phyloP scores from a whole-genome alignment of 2,888 invertebrate genomes.

The Ornithoptera alexandrae region DNA sequence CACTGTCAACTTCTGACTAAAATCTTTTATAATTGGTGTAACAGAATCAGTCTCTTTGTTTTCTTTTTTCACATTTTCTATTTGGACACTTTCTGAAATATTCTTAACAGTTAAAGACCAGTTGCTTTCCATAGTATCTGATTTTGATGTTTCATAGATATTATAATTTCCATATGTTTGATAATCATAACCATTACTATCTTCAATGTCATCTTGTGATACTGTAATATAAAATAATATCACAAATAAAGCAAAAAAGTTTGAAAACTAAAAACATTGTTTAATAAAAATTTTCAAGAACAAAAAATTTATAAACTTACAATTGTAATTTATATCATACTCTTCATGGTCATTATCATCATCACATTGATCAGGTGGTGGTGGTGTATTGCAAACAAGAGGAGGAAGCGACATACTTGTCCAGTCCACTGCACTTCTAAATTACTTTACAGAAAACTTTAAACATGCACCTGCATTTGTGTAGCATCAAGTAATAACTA shows the following conservation, averaged over 20 bases:
- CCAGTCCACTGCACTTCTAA: slow-evolving; percentile 18
- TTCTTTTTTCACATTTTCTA: slow-evolving; percentile 25
- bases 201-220: slow-evolving; percentile 69
- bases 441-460: slow-evolving; percentile 13
- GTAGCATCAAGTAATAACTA: background rate
- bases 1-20: slow-evolving; percentile 24
- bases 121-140: slow-evolving; percentile 33
- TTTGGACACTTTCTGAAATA: slow-evolving; percentile 11
- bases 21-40: slow-evolving; percentile 21
- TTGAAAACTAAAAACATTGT: background rate
- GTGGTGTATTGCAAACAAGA: slow-evolving; percentile 83
- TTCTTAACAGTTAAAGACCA: slow-evolving; percentile 32
- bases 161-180: slow-evolving; percentile 57
- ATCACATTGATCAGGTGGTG: slow-evolving; percentile 83
- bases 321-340: slow-evolving; percentile 67
- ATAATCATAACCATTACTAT: slow-evolving; percentile 57
- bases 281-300: background rate
- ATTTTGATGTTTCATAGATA: slow-evolving; percentile 45
- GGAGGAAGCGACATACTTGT: slow-evolving; percentile 82
- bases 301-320: slow-evolving; percentile 51
- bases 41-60: slow-evolving; percentile 23
- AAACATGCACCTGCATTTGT: slow-evolving; percentile 20
- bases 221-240: slow-evolving; percentile 48
- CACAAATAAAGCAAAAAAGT: background rate
- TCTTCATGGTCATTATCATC: slow-evolving; percentile 81